phyloP scores from a whole-genome alignment of 2,888 invertebrate genomes.

The Buathra laborator region DNA sequence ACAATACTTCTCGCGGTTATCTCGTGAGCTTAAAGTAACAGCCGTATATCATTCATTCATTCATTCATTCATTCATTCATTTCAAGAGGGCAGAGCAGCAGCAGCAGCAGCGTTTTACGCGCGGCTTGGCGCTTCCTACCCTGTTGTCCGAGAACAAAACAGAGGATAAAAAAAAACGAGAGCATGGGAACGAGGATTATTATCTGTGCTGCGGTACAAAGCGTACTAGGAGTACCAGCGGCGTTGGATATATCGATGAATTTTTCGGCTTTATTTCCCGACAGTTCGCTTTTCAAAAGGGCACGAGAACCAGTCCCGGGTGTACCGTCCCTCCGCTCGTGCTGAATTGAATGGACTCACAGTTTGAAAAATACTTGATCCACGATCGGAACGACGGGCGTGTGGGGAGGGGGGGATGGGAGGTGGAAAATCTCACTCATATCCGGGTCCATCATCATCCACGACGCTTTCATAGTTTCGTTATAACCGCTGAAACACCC shows the following conservation, averaged over 20 bases:
- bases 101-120: conserved; percentile 12
- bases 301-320: conserved; percentile 2
- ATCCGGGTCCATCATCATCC: background rate
- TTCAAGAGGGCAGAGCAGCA: conserved; percentile 3
- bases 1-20: conserved; percentile 20
- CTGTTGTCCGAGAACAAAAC: conserved; percentile 32
- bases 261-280: conserved; percentile 41
- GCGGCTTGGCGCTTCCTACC: conserved; percentile 19
- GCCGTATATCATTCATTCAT: conserved; percentile 31
- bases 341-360: conserved; percentile 32
- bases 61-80: conserved; percentile 41
- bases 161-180: conserved; percentile 1
- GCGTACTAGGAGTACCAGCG: background rate
- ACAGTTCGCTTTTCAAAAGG: conserved; percentile 24
- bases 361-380: conserved; percentile 39
- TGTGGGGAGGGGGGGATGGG: background rate
- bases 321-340: background rate
- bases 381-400: background rate
- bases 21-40: conserved; percentile 21
- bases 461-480: background rate
- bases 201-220: conserved; percentile 1
- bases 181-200: conserved; percentile 38
- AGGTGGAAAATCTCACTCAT: conserved; percentile 4
- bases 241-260: conserved; percentile 13
- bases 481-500: conserved; percentile 8